Conservation (phyloP, 2,888 invertebrate genomes). For the Macrophya annulata region DNA sequence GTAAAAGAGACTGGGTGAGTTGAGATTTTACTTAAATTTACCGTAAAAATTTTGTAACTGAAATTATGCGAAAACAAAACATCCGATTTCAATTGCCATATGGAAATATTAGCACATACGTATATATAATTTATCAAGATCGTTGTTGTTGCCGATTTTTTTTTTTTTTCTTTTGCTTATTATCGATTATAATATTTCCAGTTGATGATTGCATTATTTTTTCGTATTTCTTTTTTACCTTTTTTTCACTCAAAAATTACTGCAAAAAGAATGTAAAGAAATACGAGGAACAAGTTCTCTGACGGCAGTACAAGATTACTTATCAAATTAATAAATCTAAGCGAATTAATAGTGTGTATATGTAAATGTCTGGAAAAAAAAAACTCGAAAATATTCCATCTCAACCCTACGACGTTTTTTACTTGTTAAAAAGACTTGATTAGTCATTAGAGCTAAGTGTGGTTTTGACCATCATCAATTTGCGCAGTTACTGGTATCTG, state of each 20-base stretch:
- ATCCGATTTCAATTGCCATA: not conserved
- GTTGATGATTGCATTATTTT: not conserved
- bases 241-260: not conserved
- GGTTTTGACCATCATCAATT: conserved; percentile 25
- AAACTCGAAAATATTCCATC: too few relatives aligned
- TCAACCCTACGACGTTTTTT: not conserved
- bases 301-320: not conserved
- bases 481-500: not conserved
- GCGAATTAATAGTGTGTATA: not conserved
- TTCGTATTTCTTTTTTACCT: not conserved
- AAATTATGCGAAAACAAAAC: not conserved
- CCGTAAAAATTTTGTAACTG: not conserved
- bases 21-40: not conserved
- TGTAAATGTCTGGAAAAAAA: not conserved
- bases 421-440: not conserved
- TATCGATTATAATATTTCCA: not conserved
- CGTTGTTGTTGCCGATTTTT: not conserved
- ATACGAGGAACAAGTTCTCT: not conserved
- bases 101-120: not conserved
- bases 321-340: not conserved
- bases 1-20: conserved; percentile 92
- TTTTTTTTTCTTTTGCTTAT: too few relatives aligned
- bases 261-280: not conserved
- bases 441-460: conserved; percentile 53
- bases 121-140: not conserved